A percentile compares a stretch with the other conserved stretches of the same genome.
Evolutionary conservation across 2,113 vertebrate genomes (phyloP).

Genomic region (Phalacrocorax carbo): DNA sequence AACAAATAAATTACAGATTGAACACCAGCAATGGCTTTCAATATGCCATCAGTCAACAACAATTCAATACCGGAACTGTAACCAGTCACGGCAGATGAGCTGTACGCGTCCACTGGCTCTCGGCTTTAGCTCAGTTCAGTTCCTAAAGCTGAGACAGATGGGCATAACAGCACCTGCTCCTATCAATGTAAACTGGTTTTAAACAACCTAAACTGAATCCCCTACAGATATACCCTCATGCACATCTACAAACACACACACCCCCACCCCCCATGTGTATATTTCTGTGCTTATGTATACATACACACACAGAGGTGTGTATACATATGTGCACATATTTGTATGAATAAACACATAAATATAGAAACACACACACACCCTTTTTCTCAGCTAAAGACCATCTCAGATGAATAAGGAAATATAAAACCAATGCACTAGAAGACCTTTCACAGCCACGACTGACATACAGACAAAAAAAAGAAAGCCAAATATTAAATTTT

Average conservation of each 20-base stretch:
- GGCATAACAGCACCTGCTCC: background rate
- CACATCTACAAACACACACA: background rate
- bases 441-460: background rate
- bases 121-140: background rate
- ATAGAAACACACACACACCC: background rate
- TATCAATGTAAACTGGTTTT: background rate
- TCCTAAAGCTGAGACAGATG: background rate
- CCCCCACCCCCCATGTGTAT: no score
- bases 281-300: background rate
- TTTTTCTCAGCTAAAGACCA: background rate
- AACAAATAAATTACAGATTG: background rate
- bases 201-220: background rate
- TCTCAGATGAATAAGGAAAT: background rate
- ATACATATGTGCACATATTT: no score
- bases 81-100: background rate
- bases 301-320: no score
- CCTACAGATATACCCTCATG: rapidly evolving
- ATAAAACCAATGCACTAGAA: background rate
- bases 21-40: background rate
- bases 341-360: background rate
- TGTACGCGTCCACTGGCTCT: rapidly evolving
- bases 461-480: background rate
- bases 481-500: background rate
- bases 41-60: background rate
- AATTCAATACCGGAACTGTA: background rate